phyloP scores from a whole-genome alignment of 1,140 invertebrate species.

The Propsilocerus akamusi region DNA sequence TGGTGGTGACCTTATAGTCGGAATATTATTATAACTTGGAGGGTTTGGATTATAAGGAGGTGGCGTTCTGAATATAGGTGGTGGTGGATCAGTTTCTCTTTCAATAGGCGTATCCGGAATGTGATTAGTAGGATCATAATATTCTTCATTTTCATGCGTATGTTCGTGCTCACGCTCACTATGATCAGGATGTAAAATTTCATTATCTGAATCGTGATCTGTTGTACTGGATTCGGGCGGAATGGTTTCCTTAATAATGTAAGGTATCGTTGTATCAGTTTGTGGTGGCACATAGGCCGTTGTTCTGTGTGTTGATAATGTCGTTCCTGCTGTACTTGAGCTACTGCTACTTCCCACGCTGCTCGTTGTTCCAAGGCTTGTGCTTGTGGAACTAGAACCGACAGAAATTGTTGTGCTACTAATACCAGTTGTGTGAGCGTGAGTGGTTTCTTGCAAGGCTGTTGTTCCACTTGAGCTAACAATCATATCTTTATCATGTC shows the following conservation, averaged over 20 bases:
- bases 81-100: conserved; percentile 15
- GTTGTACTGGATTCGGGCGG: neutral
- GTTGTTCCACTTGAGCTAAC: neutral
- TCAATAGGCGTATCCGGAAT: conserved; percentile 5
- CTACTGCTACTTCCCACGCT: conserved; percentile 8
- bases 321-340: conserved; percentile 13
- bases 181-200: neutral
- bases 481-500: neutral
- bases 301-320: conserved; percentile 14
- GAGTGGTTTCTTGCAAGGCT: conserved; percentile 5
- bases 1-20: conserved; percentile 17
- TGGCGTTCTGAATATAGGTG: conserved; percentile 11
- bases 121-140: neutral
- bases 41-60: conserved; percentile 8
- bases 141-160: neutral
- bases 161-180: no score
- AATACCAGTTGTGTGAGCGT: conserved; percentile 8
- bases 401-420: conserved; percentile 10
- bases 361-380: conserved; percentile 15
- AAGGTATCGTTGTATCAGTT: neutral
- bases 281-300: neutral
- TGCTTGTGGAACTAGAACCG: conserved; percentile 8
- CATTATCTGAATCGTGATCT: neutral
- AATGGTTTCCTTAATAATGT: neutral
- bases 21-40: conserved; percentile 9